Conservation (phyloP, 2,113 vertebrate species). For the Pollimyrus isidori region DNA sequence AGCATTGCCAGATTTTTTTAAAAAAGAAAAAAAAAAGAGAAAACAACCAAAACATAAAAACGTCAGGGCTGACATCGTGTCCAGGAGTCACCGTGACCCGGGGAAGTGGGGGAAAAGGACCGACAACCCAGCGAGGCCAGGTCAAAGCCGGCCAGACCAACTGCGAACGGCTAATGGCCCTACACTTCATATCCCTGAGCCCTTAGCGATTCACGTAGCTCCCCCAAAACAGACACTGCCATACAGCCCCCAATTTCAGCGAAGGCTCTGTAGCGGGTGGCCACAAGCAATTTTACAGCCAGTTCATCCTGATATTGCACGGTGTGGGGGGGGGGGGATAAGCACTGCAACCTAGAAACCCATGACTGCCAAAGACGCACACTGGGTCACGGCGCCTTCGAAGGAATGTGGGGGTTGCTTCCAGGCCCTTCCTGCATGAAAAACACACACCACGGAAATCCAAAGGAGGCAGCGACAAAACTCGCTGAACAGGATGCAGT, state of each 20-base stretch:
- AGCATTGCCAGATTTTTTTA: not conserved
- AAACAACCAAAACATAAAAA: not conserved
- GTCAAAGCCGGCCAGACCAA: not conserved
- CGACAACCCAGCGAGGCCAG: not conserved
- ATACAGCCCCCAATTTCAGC: not conserved
- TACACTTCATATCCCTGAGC: not conserved
- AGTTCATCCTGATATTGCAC: not conserved
- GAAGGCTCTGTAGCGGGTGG: not conserved
- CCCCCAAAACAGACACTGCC: not conserved
- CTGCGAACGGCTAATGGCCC: not conserved
- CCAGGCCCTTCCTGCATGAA: not conserved
- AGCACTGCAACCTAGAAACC: not conserved
- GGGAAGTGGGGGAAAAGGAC: not conserved
- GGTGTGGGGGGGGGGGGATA: not conserved
- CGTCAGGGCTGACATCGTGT: not conserved
- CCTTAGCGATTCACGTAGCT: not conserved
- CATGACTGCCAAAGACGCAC: not conserved
- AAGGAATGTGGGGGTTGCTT: not conserved
- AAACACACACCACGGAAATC: not conserved
- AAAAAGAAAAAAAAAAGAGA: not conserved
- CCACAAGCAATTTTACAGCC: not conserved
- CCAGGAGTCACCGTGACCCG: not conserved
- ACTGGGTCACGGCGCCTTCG: not conserved
- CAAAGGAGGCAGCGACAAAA: not conserved
- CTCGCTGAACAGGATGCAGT: not conserved